These are phyloP conservation scores for Cyanoliseus patagonus DNA, from an alignment of 2,113 vertebrate species.

Conservation along the genomic window DNA sequence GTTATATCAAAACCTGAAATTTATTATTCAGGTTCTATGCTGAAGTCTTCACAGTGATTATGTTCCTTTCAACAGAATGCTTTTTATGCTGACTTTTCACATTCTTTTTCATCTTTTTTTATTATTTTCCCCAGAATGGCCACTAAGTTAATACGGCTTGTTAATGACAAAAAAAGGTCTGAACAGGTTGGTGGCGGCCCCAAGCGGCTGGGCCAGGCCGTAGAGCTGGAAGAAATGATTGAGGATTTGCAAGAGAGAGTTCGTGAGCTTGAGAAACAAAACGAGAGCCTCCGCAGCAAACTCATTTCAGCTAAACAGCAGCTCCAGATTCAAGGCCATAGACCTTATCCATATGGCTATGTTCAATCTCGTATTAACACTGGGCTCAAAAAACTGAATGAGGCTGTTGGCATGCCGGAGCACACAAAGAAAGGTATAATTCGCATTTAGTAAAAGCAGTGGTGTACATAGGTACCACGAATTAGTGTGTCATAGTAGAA, in stretches of 20 bases:
- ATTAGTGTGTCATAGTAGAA: background rate
- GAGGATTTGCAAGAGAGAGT: slow-evolving; percentile 86
- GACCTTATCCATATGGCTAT: slow-evolving; percentile 64
- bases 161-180: slow-evolving; percentile 86
- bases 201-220: slow-evolving; percentile 75
- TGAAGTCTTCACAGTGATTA: slow-evolving; percentile 89
- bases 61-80: slow-evolving; percentile 85
- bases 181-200: slow-evolving; percentile 78
- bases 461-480: background rate
- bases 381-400: slow-evolving; percentile 52
- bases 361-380: slow-evolving; percentile 80
- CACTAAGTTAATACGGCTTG: slow-evolving; percentile 89
- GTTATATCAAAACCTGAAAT: slow-evolving; percentile 98
- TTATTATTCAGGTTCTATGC: slow-evolving; percentile 93
- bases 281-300: slow-evolving; percentile 81
- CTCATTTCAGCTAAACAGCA: slow-evolving; percentile 86
- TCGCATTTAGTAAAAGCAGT: background rate
- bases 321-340: slow-evolving; percentile 73
- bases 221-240: slow-evolving; percentile 88
- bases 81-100: slow-evolving; percentile 89
- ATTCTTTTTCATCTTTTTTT: slow-evolving; percentile 83
- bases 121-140: slow-evolving; percentile 83
- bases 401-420: slow-evolving; percentile 13
- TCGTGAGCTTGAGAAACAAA: slow-evolving; percentile 81
- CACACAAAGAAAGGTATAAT: slow-evolving; percentile 62